Percentiles rank a stretch among this genome's conserved stretches.
Evolutionary conservation across 2,113 vertebrate species (phyloP).

Genomic region (Psophia crepitans): DNA sequence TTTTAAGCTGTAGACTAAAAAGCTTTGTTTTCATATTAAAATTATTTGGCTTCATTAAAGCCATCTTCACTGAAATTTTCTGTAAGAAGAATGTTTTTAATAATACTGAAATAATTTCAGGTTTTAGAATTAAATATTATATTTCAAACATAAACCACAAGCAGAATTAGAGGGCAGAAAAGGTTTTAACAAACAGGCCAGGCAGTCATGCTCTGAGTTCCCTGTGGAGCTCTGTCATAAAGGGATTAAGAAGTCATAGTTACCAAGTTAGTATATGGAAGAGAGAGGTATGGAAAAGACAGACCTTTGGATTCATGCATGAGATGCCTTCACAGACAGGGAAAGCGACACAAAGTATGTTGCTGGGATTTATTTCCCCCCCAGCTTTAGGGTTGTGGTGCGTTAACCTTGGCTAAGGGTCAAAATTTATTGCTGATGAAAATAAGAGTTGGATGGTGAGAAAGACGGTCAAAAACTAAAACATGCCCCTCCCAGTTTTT

Average conservation of each 20-base stretch:
- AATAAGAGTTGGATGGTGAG: background rate
- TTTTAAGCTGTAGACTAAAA: background rate
- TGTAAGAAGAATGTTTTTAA: background rate
- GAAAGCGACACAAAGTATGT: background rate
- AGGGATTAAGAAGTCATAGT: background rate
- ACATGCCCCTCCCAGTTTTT: fast-evolving
- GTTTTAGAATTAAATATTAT: background rate
- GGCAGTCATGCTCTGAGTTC: background rate
- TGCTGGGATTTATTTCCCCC: background rate
- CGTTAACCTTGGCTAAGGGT: background rate
- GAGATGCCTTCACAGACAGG: background rate
- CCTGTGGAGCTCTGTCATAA: background rate
- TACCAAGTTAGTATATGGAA: background rate
- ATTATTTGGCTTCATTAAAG: background rate
- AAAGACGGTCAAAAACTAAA: background rate
- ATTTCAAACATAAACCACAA: background rate
- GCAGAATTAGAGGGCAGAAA: background rate
- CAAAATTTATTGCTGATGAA: background rate
- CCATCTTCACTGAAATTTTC: background rate
- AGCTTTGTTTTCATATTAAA: background rate
- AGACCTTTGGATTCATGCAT: background rate
- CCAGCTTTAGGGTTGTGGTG: fast-evolving
- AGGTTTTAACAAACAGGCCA: background rate
- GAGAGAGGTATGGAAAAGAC: background rate
- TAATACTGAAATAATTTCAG: background rate